These are phyloP conservation scores for Cryptus viduatorius DNA, from an alignment of 2,888 invertebrate genomes.

Conservation along the genomic window DNA sequence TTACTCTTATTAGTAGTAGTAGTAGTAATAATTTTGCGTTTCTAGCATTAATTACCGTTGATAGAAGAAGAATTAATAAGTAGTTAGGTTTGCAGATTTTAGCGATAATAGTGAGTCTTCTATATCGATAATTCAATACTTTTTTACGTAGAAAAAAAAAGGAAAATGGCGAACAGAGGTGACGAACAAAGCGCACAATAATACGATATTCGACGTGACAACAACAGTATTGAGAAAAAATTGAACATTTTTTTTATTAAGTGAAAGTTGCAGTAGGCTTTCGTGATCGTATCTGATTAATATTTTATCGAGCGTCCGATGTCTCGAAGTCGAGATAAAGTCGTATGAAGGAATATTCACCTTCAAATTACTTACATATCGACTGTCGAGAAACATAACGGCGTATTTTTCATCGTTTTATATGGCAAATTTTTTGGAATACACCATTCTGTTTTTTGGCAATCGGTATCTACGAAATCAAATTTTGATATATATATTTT, in stretches of 20 bases:
- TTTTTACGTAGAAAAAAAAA: background rate
- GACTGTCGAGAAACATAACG: too few species aligned
- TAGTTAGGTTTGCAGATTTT: constrained; percentile 18
- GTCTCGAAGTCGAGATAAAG: too few species aligned
- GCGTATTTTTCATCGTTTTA: too few species aligned
- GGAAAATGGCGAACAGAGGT: background rate
- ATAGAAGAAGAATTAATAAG: constrained; percentile 37
- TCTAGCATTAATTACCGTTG: constrained; percentile 48
- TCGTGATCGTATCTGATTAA: too few species aligned
- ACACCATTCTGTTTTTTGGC: too few species aligned
- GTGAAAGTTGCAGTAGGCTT: background rate
- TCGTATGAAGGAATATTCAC: too few species aligned
- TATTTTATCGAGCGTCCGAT: too few species aligned
- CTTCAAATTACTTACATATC: too few species aligned
- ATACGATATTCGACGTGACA: background rate
- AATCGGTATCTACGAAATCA: too few species aligned
- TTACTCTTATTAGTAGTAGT: constrained; percentile 51
- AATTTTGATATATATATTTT: too few species aligned
- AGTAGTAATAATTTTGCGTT: constrained; percentile 39
- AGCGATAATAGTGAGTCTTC: constrained; percentile 25
- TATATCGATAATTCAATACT: background rate
- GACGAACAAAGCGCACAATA: background rate
- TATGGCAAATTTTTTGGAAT: too few species aligned
- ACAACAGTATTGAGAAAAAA: background rate
- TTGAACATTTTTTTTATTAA: background rate